A percentile compares a stretch with the other conserved stretches of the same genome.
These are phyloP conservation scores for Lanistes nyassanus DNA, from an alignment of 1,140 invertebrate genomes.

Conservation along the genomic window DNA sequence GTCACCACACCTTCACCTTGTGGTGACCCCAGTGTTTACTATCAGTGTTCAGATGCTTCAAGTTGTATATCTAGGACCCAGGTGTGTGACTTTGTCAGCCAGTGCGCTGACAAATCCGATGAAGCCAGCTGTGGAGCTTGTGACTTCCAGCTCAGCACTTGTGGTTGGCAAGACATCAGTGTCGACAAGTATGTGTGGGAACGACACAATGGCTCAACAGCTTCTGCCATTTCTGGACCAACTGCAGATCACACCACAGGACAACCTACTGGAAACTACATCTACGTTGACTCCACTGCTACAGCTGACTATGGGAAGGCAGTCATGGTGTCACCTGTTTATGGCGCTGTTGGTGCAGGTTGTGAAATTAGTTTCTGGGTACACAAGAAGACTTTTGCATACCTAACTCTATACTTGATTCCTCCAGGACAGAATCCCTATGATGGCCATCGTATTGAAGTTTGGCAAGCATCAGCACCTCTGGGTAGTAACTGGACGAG, in stretches of 20 bases:
- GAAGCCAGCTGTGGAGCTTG: slow-evolving; percentile 56
- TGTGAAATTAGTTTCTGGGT: slow-evolving; percentile 44
- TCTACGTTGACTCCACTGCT: slow-evolving; percentile 53
- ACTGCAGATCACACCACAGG: slow-evolving; percentile 56
- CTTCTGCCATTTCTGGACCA: slow-evolving; percentile 44
- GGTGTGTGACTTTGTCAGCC: slow-evolving; percentile 63
- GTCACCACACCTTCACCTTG: slow-evolving; percentile 45
- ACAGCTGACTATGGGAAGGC: slow-evolving; percentile 46
- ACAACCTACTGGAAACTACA: slow-evolving; percentile 46
- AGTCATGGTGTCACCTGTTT: slow-evolving; percentile 34
- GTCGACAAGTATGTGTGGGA: slow-evolving; percentile 55
- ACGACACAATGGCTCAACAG: slow-evolving; percentile 49
- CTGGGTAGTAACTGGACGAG: slow-evolving; percentile 44
- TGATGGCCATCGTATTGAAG: slow-evolving; percentile 47
- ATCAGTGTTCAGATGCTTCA: slow-evolving; percentile 25
- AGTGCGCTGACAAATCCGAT: slow-evolving; percentile 66
- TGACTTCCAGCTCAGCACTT: slow-evolving; percentile 58
- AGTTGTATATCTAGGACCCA: slow-evolving; percentile 22
- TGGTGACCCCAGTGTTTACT: slow-evolving; percentile 48
- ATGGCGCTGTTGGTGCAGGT: slow-evolving; percentile 24
- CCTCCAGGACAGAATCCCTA: slow-evolving; percentile 41
- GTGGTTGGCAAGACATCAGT: slow-evolving; percentile 59
- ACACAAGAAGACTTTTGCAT: slow-evolving; percentile 39
- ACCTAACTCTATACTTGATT: slow-evolving; percentile 28
- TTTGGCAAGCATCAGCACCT: slow-evolving; percentile 36